Evolutionary conservation across 2,113 vertebrate genomes (phyloP).

Genomic region (Dicrurus megarhynchus): DNA sequence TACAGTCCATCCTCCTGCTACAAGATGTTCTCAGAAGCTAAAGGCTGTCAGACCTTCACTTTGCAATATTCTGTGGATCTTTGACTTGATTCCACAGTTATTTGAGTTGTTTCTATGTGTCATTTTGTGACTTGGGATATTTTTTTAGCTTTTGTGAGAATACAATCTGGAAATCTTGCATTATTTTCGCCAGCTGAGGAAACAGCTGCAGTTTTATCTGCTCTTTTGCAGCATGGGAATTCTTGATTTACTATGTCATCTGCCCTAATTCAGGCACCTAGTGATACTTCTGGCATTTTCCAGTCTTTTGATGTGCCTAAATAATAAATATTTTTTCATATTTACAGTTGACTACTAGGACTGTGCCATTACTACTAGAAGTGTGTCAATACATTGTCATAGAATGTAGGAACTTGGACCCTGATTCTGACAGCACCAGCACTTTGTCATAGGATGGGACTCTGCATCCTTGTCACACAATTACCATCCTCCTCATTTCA

Average conservation of each 20-base stretch:
- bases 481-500: neutral
- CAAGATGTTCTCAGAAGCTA: neutral
- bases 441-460: rapidly evolving
- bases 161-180: neutral
- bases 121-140: neutral
- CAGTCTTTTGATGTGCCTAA: neutral
- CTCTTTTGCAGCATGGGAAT: neutral
- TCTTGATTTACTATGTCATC: neutral
- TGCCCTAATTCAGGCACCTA: neutral
- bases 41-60: neutral
- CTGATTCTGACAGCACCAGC: neutral
- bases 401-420: neutral
- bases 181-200: neutral
- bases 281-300: neutral
- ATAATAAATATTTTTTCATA: neutral
- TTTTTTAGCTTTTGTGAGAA: neutral
- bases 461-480: neutral
- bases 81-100: neutral
- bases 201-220: neutral
- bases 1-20: neutral
- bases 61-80: neutral
- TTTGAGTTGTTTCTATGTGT: neutral
- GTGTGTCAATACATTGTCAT: neutral
- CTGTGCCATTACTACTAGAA: neutral
- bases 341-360: neutral